Evolutionary conservation across 92 coral and sea anemone genomes (phyloP), one percentile per base, ranked within the genome.

Genomic region (Siderastrea radians): DNA sequence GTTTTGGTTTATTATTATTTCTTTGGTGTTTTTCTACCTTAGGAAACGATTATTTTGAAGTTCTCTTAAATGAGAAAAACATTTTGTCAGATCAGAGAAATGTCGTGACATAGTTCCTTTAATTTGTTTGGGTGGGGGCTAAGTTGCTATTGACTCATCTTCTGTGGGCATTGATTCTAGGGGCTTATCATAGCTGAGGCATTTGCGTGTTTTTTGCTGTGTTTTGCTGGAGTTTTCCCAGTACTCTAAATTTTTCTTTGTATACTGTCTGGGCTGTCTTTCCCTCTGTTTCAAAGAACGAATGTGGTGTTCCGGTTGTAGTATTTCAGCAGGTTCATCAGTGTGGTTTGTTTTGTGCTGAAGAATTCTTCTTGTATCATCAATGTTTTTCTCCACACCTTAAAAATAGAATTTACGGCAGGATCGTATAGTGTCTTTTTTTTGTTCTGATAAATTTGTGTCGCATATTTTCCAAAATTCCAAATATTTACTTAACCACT

Each of bases 301-400:
- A 46, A 84, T 44, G 2, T 80, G 73, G 68, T 57, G 78, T 68
- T 84, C 88, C 6, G 88, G 50, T 44, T 52, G 71, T 13, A 84
- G 88, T 14, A 74, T 26, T 45, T 83, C 87, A 26, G 87, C 87
- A 16, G 87, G 87, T 17, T 83, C 72, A 83, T 83, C 87, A 7
- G 79, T 83, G 87, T 82, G 87, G 57, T 82, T 82, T 9, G 55
- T 53, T 55, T 83, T 83, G 49, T 79, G 67, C 72, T 83, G 87
- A 1, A 83, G 10, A 6, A 83, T 83, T 55, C 54, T 51, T 49
- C 87, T 12, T 11, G 87, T 79, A 48, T 83, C 87, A 71, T 83
- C 80, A 44, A 55, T 83, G 54, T 83, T 84, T 73, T 84, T 84
- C 49, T 74, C 88, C n/a, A 72, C 88, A 44, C 88, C 86, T 69